Percentiles rank a stretch among this genome's conserved stretches.
These are phyloP conservation scores for Diabrotica balteata DNA, from an alignment of 2,888 invertebrate species.

Conservation along the genomic window DNA sequence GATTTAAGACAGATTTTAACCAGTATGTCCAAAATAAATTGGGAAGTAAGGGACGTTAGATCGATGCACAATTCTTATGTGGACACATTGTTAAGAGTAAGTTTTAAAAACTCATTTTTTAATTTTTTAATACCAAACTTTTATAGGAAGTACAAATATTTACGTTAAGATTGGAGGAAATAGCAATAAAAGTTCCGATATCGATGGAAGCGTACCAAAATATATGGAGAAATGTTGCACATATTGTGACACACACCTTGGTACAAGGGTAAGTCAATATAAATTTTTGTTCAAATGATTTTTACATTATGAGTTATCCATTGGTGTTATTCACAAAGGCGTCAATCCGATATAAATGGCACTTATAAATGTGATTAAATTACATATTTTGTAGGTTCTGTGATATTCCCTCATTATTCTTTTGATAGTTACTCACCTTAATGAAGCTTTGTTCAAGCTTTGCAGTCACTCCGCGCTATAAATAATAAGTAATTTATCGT, in stretches of 20 bases:
- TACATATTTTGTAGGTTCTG: too few species aligned
- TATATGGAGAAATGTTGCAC: slow-evolving; percentile 88
- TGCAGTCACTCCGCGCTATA: too few species aligned
- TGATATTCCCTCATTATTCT: too few species aligned
- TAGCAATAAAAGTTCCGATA: slow-evolving; percentile 74
- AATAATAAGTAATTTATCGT: too few species aligned
- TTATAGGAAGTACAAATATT: slow-evolving; percentile 76
- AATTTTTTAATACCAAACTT: slow-evolving; percentile 17
- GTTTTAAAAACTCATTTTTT: neutral
- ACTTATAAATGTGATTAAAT: too few species aligned
- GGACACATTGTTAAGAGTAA: slow-evolving; percentile 74
- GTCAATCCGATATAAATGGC: too few species aligned
- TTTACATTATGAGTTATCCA: too few species aligned
- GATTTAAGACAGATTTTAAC: slow-evolving; percentile 78
- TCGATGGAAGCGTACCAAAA: slow-evolving; percentile 72
- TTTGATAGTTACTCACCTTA: too few species aligned
- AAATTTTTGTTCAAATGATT: neutral
- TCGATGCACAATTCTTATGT: slow-evolving; percentile 93
- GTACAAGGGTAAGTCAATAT: slow-evolving; percentile 81
- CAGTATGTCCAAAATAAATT: slow-evolving; percentile 92
- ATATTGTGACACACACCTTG: slow-evolving; percentile 83
- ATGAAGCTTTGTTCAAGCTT: too few species aligned
- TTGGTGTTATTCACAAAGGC: too few species aligned
- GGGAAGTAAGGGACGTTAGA: slow-evolving; percentile 95
- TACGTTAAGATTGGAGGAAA: slow-evolving; percentile 77